Conservation (phyloP, 2,113 vertebrate species). For the Cepphus grylle region DNA sequence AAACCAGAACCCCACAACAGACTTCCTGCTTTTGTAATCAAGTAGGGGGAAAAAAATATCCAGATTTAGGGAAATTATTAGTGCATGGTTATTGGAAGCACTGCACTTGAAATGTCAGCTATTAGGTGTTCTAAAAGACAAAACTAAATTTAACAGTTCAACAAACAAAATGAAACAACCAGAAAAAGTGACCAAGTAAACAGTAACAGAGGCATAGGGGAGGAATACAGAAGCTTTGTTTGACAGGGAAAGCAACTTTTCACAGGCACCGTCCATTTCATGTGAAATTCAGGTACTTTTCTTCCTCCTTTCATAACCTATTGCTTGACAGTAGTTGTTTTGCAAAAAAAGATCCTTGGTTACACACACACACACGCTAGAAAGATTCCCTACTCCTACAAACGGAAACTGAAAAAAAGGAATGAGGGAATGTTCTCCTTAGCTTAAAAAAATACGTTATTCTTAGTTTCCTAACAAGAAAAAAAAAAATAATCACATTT, state of each 20-base stretch:
- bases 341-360: not conserved
- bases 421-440: not conserved
- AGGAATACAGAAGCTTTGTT: not conserved
- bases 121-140: not conserved
- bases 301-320: not conserved
- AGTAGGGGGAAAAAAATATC: not conserved
- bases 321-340: not conserved
- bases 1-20: constrained; percentile 77
- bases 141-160: not conserved
- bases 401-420: not conserved
- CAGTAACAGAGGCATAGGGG: not conserved
- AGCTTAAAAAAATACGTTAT: not conserved
- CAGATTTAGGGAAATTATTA: constrained; percentile 66
- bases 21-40: constrained; percentile 80
- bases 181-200: not conserved
- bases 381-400: not conserved
- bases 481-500: not conserved
- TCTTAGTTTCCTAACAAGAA: not conserved
- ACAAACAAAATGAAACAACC: not conserved
- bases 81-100: constrained; percentile 60
- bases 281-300: not conserved
- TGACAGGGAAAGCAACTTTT: not conserved
- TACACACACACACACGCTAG: not conserved
- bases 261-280: not conserved
- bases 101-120: constrained; percentile 47